Evolutionary conservation across 2,113 vertebrate species (phyloP), one percentile per base, ranked within the genome.

Genomic region (Cygnus atratus): DNA sequence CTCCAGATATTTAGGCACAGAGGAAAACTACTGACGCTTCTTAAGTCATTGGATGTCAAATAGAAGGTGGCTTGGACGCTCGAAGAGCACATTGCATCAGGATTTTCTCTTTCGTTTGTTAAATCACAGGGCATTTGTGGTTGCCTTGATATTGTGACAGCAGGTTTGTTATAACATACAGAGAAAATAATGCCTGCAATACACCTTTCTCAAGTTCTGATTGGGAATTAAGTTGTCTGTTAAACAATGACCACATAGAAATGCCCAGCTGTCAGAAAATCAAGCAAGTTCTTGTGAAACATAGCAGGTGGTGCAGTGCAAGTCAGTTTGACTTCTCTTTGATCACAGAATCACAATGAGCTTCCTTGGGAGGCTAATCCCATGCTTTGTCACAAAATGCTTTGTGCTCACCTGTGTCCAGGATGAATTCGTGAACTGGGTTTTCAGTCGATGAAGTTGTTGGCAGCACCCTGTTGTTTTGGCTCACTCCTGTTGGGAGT

Each of bases 31-130:
- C 10, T 5, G 24, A 20, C 68, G 39, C 8, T 75, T 24, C 21
- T 33, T 37, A 66, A 66, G 35, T 31, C 4, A 7, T 8, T 66
- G 18, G 44, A 22, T 33, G 16, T 79, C 33, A 58, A 61, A 62
- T 77, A 19, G 29, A 12, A 67, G 71, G n/a, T 33, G 41, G 8
- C 13, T 62, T 25, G 74, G 22, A 74, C 59, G 28, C 19, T 55
- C 28, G 33, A 9, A 4, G 28, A 74, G 21, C 5, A 2, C 88
- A 43, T 71, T 79, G 24, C 4, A 31, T 54, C 21, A 58, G 39
- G 20, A 33, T 58, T 94, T 90, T 20, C 35, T 10, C 46, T 84
- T 46, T 39, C n/a, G 5, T 67, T 93, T 95, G 35, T 74, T 93
- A 81, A 81, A 41, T 24, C 29, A 5, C 11, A 59, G 33, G 12